A percentile compares a stretch with the other conserved stretches of the same genome.
Evolutionary conservation across 2,888 invertebrate genomes (phyloP).

Genomic region (Periphyllus acericola): DNA sequence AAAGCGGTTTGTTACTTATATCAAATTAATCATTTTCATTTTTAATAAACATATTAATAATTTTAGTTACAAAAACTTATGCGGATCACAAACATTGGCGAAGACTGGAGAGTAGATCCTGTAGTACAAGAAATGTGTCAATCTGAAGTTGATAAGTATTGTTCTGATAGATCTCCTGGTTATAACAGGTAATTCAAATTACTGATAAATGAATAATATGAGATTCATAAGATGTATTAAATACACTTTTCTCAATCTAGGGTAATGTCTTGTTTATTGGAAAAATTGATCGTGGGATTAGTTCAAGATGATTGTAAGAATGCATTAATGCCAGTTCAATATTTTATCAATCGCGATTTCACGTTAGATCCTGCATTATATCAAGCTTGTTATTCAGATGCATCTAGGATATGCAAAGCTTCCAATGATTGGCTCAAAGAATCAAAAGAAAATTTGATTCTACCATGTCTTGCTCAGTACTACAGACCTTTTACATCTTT

Average conservation of each 20-base stretch:
- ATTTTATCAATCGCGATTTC: constrained; percentile 95
- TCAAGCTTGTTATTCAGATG: constrained; percentile 87
- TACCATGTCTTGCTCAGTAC: constrained; percentile 76
- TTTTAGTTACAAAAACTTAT: constrained; percentile 80
- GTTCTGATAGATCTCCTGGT: constrained; percentile 72
- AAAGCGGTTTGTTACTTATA: constrained; percentile 73
- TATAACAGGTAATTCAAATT: constrained; percentile 66
- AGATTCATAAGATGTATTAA: background rate
- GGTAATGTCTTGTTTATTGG: constrained; percentile 94
- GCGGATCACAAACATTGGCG: constrained; percentile 90
- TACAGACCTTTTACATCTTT: constrained; percentile 51
- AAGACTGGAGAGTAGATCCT: constrained; percentile 95
- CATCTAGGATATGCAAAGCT: constrained; percentile 82
- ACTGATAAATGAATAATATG: background rate
- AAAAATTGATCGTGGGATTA: constrained; percentile 82
- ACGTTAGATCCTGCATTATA: constrained; percentile 90
- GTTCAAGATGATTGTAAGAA: constrained; percentile 93
- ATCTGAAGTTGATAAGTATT: constrained; percentile 82
- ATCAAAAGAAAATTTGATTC: constrained; percentile 82
- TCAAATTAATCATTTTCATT: background rate
- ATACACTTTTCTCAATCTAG: constrained; percentile 66
- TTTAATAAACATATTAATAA: constrained; percentile 50
- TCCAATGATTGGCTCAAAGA: constrained; percentile 81
- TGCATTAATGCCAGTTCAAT: constrained; percentile 93
- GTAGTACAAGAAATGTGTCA: constrained; percentile 87